A percentile compares a stretch with the other conserved stretches of the same genome.
phyloP scores from a whole-genome alignment of 2,113 vertebrate genomes.

The Xiphophorus maculatus region DNA sequence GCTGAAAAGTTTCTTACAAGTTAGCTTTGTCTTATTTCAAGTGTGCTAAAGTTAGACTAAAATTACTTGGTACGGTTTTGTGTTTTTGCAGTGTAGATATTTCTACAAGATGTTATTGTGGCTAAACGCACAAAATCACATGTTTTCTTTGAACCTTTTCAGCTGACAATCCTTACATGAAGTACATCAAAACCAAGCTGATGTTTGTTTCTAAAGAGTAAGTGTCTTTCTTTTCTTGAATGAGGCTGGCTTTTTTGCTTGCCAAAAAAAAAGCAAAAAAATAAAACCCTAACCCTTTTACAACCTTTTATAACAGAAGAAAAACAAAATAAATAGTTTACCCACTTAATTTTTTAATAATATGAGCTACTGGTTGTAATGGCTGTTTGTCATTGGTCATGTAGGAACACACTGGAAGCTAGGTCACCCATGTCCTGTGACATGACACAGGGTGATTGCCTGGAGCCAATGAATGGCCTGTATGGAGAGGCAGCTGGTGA shows the following conservation, averaged over 20 bases:
- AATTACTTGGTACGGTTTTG: no score
- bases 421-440: conserved; percentile 58
- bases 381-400: conserved; percentile 75
- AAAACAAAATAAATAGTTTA: conserved; percentile 2
- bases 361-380: conserved; percentile 61
- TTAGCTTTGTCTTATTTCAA: no score
- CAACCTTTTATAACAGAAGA: no score
- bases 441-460: conserved; percentile 55
- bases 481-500: conserved; percentile 76
- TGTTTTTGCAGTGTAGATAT: neutral
- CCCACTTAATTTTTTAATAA: conserved; percentile 7
- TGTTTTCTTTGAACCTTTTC: conserved; percentile 45
- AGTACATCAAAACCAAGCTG: conserved; percentile 82
- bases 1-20: no score
- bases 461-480: conserved; percentile 58
- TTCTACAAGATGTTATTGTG: neutral
- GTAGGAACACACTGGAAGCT: conserved; percentile 76
- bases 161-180: conserved; percentile 75
- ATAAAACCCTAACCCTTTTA: neutral
- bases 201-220: conserved; percentile 82
- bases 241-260: neutral
- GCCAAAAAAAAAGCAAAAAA: neutral
- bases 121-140: neutral
- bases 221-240: conserved; percentile 53
- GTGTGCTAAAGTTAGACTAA: no score